Base-by-base conservation (phyloP, 2,888 invertebrate species). In the Brachyopa scutellaris region DNA sequence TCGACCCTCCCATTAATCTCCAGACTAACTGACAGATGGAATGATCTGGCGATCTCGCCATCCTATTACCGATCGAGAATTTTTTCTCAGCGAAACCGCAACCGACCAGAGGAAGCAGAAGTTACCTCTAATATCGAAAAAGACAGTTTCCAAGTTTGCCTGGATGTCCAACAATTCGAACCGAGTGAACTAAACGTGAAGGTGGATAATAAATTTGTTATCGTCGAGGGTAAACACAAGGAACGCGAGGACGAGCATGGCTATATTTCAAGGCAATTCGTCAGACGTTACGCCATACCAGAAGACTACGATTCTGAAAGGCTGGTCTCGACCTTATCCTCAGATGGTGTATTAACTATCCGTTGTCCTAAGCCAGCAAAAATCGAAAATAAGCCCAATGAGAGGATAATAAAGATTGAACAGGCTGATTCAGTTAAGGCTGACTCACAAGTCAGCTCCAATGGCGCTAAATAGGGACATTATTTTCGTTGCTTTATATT, bases 101-200 rank as follows among this genome's bases (percentile, higher is more conserved):
- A 40, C 1, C 38, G 13, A 5, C 19, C 26, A 2, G 42, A 38
- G 1, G n/a, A 19, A 11, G 5, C 40, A 8, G 45, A 8, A 4
- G 7, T 45, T 1, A n/a, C 45, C 4, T 53, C 79, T 7, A 66
- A 36, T n/a, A 57, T 91, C 19, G 93, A 93, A 85, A 92, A 93
- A 4, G 93, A 94, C 85, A 93, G 93, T 80, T 94, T 94, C 79
- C 93, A 94, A 87, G 93, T 94, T 9, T 93, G 92, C 84, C 89
- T 95, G 84, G 95, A 96, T 87, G 95, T 95, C 0, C 93, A 94
- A 86, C 94, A 95, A 85, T 95, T 95, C 86, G 90, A 92, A 9
- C 95, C 96, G 0, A 93, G 94, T 13, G 96, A 96, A 89, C 93
- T 96, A 31, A 92, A 92, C 6, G 95, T 96, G 13, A 96, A 95